phyloP scores from a whole-genome alignment of 2,113 vertebrate genomes.

The Macrotis lagotis region DNA sequence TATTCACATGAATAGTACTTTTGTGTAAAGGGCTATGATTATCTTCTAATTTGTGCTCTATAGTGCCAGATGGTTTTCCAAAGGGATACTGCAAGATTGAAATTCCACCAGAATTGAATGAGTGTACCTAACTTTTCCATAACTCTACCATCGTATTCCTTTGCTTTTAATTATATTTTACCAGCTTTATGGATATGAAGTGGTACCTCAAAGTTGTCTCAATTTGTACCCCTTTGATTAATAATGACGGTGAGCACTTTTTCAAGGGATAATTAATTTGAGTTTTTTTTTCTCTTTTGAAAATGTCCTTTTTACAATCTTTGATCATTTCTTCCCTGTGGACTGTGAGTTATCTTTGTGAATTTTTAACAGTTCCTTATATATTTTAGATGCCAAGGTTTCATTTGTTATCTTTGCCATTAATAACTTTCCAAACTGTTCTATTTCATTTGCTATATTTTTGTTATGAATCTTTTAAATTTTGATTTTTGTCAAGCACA shows the following conservation, averaged over 20 bases:
- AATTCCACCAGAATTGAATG: neutral
- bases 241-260: neutral
- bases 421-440: neutral
- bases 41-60: neutral
- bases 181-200: neutral
- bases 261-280: neutral
- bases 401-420: neutral
- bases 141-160: neutral
- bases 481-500: neutral
- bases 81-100: neutral
- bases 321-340: neutral
- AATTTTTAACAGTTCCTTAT: neutral
- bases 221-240: neutral
- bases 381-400: neutral
- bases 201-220: neutral
- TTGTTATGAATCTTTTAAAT: neutral
- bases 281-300: neutral
- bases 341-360: neutral
- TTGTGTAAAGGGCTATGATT: neutral
- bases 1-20: neutral
- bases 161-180: neutral
- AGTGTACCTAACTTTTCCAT: neutral
- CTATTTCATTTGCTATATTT: neutral
- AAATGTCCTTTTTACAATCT: neutral
- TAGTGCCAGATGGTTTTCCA: neutral